Evolutionary conservation across 2,113 vertebrate species (phyloP).

Genomic region (Lynx canadensis): DNA sequence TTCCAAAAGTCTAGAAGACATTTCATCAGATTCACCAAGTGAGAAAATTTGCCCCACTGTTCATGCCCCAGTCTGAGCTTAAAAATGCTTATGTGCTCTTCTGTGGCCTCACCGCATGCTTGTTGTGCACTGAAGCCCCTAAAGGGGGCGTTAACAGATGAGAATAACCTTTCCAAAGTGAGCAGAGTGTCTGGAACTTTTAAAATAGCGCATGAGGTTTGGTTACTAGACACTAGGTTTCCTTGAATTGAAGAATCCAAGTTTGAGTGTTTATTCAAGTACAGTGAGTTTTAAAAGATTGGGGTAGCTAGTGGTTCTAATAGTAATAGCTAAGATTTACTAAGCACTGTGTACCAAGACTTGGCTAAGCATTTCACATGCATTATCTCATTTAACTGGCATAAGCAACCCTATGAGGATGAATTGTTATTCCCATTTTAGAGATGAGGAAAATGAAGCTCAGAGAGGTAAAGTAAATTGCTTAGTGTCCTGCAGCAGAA

Average conservation of each 20-base stretch:
- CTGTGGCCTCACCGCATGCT: slow-evolving; percentile 67
- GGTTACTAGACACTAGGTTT: neutral
- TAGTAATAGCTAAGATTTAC: neutral
- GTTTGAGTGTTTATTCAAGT: slow-evolving; percentile 30
- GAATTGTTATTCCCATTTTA: slow-evolving; percentile 4
- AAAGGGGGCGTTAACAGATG: neutral
- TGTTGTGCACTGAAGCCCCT: neutral
- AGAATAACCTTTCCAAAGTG: slow-evolving; percentile 15
- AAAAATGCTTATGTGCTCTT: slow-evolving; percentile 7
- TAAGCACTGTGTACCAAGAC: neutral
- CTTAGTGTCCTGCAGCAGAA: neutral
- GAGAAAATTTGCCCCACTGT: slow-evolving; percentile 85
- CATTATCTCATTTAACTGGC: neutral
- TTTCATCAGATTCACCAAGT: slow-evolving; percentile 90
- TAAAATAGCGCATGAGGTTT: neutral
- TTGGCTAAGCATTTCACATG: neutral
- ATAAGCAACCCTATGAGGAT: neutral
- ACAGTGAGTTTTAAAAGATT: slow-evolving; percentile 20
- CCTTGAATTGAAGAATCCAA: neutral
- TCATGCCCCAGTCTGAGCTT: slow-evolving; percentile 68
- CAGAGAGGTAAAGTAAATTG: neutral
- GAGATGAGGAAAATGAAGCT: slow-evolving; percentile 40
- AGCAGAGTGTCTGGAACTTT: neutral
- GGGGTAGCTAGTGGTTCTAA: neutral
- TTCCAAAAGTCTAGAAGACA: slow-evolving; percentile 93